These are phyloP conservation scores for Caenorhabditis briggsae DNA, from an alignment of 1,140 invertebrate species.

Conservation along the genomic window DNA sequence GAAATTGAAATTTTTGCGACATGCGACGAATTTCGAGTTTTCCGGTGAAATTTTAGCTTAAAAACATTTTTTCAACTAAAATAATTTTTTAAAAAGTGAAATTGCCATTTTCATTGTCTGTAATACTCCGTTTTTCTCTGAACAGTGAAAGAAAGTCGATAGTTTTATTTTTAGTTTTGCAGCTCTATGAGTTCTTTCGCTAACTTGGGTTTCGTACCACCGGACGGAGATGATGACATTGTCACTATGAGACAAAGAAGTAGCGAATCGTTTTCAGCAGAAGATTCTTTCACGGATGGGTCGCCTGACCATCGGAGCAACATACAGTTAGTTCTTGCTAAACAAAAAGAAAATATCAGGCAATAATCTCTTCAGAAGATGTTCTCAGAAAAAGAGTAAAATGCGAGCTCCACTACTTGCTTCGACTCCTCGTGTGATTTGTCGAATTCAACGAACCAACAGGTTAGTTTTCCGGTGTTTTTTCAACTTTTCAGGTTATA, in stretches of 20 bases:
- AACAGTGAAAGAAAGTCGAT: neutral
- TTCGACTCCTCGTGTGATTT: constrained; percentile 44
- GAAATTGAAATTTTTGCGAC: too few relatives aligned
- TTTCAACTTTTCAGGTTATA: neutral
- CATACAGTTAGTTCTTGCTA: neutral
- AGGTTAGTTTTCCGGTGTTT: neutral
- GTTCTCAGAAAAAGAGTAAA: neutral
- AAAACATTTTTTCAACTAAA: too few relatives aligned
- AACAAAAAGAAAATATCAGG: neutral
- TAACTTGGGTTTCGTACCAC: constrained; percentile 21
- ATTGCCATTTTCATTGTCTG: too few relatives aligned
- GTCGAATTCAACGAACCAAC: constrained; percentile 12
- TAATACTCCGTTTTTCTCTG: neutral
- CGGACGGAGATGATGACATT: neutral
- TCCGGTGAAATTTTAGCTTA: too few relatives aligned
- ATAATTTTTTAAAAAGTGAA: too few relatives aligned
- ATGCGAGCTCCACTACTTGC: neutral
- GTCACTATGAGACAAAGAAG: neutral
- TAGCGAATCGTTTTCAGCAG: constrained; percentile 9
- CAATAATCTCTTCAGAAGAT: neutral
- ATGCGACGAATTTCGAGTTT: too few relatives aligned
- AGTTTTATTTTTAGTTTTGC: neutral
- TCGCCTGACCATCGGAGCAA: neutral
- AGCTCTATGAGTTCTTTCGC: constrained; percentile 41
- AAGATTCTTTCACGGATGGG: constrained; percentile 23